phyloP scores from a whole-genome alignment of 2,113 vertebrate species.

The Lates calcarifer region DNA sequence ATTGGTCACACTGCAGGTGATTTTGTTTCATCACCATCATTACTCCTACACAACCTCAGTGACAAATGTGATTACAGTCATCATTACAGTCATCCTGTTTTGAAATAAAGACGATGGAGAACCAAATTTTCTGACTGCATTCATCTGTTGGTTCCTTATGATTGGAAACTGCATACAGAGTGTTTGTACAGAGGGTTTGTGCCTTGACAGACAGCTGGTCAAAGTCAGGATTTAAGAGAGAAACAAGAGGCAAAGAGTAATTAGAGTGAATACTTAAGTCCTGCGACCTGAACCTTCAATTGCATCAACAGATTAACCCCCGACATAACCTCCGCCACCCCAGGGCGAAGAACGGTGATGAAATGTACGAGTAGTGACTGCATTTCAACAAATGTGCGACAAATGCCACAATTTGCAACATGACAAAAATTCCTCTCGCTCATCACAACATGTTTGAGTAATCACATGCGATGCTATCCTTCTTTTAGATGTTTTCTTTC shows the following conservation, averaged over 20 bases:
- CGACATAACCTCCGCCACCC: not conserved
- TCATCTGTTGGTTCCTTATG: not conserved
- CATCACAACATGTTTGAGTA: not conserved
- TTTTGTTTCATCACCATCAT: not conserved
- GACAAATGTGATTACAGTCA: not conserved
- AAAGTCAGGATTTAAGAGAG: not conserved
- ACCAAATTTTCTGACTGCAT: not conserved
- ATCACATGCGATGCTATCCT: not conserved
- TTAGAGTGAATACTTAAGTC: conserved; percentile 3
- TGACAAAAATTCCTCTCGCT: conserved; percentile 8
- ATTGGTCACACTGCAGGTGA: too few species aligned
- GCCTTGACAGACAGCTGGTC: not conserved
- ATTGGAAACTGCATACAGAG: not conserved
- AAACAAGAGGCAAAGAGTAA: conserved; percentile 19
- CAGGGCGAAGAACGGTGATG: not conserved
- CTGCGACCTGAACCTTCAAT: conserved; percentile 17
- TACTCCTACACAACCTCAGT: not conserved
- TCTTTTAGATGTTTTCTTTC: too few species aligned
- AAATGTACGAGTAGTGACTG: not conserved
- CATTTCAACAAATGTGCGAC: not conserved
- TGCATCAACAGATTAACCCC: conserved; percentile 29
- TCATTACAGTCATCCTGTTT: not conserved
- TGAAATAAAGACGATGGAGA: not conserved
- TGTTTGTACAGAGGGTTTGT: not conserved
- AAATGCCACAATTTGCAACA: too few species aligned